Conservation (phyloP, 2,888 invertebrate genomes). For the Meta bourneti region DNA sequence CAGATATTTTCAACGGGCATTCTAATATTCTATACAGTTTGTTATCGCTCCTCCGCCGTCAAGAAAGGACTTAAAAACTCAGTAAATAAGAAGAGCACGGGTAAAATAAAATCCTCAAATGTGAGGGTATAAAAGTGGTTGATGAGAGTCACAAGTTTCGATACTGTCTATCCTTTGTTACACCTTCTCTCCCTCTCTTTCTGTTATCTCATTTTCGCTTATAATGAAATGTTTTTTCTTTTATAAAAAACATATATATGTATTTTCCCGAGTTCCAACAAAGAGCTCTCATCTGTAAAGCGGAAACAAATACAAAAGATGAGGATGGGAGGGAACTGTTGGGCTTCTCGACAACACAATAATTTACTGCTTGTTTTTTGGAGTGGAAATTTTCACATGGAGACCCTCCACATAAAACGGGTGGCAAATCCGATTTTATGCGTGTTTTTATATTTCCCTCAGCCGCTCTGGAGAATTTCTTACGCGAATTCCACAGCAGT, state of each 20-base stretch:
- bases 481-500: constrained; percentile 22
- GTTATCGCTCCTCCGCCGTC: background rate
- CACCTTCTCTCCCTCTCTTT: background rate
- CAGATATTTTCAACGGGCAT: background rate
- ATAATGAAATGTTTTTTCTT: constrained; percentile 21
- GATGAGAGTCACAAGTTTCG: background rate
- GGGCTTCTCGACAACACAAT: constrained; percentile 9
- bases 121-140: background rate
- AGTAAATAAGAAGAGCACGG: background rate
- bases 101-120: constrained; percentile 11
- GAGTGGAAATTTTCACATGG: constrained; percentile 33
- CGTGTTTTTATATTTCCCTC: constrained; percentile 51
- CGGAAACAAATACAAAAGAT: constrained; percentile 8
- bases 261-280: background rate
- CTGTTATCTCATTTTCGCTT: constrained; percentile 5
- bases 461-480: constrained; percentile 24
- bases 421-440: constrained; percentile 53
- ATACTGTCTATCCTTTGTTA: constrained; percentile 11
- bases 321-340: background rate
- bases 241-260: background rate
- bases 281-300: background rate
- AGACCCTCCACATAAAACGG: constrained; percentile 33
- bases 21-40: background rate
- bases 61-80: background rate
- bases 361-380: constrained; percentile 36